Evolutionary conservation across 2,888 invertebrate species (phyloP), one percentile per base, ranked within the genome.

Genomic region (Plebejus melissa): DNA sequence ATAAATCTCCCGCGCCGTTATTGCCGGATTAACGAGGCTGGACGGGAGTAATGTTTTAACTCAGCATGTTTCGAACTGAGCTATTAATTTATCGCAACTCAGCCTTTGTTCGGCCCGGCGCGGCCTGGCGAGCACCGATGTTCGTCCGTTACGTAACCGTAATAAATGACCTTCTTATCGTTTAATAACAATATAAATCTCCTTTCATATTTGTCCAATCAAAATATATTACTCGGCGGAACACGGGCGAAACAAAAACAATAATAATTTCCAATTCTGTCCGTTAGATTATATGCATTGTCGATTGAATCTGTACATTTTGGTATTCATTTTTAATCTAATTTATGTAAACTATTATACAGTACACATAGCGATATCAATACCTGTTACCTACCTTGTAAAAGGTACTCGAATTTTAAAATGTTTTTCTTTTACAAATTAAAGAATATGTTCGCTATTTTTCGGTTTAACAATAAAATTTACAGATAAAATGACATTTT

Each of bases 41-140:
- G 79, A 79, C 81, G 83, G 80, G 83, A 82, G 83, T 83, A 82
- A 84, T 87, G 84, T 86, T 89, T 87, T 87, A 86, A 85, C 85
- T 85, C 82, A 82, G 82, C 83, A 75, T 75, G 76, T 81, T 78
- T 79, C 79, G 80, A 80, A 81, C 79, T 80, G 81, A 81, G 82
- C 84, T 84, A 87, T 86, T 85, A 86, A 87, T 87, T 87, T 87
- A 87, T 86, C 83, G 83, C 81, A 75, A 77, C 79, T 80, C 76
- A 74, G 78, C 78, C 75, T 80, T 77, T 74, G 76, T 76, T 74
- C 65, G 76, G 79, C 71, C 75, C 76, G 77, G 32, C 32, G 32
- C 32, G 32, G 77, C 54, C 74, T 75, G 76, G 58, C 75, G 76
- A 74, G 70, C 75, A 74, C 41, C 74, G 74, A 75, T 76, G 69